These are phyloP conservation scores for Eulemur rufifrons DNA, from an alignment of 2,113 vertebrate species.

Conservation along the genomic window DNA sequence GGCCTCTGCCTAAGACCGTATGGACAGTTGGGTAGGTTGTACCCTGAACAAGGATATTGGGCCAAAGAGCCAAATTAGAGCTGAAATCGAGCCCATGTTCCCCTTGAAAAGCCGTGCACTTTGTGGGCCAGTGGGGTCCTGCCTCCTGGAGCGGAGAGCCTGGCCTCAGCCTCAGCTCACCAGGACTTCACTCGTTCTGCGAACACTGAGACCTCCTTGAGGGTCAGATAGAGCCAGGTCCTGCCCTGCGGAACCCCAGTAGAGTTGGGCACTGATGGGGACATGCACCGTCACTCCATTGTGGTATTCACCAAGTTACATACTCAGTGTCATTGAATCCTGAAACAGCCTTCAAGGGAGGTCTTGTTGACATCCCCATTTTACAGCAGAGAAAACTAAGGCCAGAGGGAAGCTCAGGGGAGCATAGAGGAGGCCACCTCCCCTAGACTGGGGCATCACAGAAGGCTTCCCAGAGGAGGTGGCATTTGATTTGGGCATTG, in stretches of 20 bases:
- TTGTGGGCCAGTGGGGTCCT: not conserved
- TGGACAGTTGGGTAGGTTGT: not conserved
- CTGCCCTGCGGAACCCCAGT: not conserved
- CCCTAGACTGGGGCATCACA: not conserved
- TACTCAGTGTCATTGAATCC: not conserved
- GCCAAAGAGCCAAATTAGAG: not conserved
- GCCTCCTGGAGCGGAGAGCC: no score
- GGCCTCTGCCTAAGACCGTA: not conserved
- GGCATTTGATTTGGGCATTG: not conserved
- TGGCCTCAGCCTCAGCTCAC: not conserved
- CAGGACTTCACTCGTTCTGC: not conserved
- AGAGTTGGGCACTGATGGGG: not conserved
- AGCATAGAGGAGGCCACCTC: not conserved
- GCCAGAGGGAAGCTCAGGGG: not conserved
- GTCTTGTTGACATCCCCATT: not conserved
- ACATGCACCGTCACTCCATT: not conserved
- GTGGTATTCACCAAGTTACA: not conserved
- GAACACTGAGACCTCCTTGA: not conserved
- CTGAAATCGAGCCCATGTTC: not conserved
- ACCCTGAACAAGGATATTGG: not conserved
- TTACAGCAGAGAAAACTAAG: not conserved
- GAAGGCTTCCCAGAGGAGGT: slow-evolving; percentile 58
- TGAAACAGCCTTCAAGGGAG: not conserved
- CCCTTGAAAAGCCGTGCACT: not conserved
- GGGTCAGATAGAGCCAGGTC: not conserved